Percentiles rank a stretch among this genome's conserved stretches.
Conservation (phyloP, 2,888 invertebrate species). For the Sminthurinus aureus region DNA sequence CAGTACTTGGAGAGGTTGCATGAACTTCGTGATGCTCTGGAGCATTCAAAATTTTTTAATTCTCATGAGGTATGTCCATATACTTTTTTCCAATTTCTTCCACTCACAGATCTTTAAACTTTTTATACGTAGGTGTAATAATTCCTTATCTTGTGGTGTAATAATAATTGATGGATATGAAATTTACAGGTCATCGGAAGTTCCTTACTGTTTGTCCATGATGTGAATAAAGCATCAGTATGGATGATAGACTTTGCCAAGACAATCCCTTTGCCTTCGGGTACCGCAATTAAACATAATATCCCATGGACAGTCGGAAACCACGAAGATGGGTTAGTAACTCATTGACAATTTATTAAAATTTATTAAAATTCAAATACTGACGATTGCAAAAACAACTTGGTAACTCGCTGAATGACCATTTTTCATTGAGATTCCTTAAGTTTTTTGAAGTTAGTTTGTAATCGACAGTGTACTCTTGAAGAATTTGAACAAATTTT, state of each 20-base stretch:
- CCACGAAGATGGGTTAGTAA: constrained; percentile 89
- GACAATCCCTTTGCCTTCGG: constrained; percentile 81
- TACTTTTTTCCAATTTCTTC: constrained; percentile 17
- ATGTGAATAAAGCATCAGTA: constrained; percentile 83
- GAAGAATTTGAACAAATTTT: no score
- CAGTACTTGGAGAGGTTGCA: constrained; percentile 74
- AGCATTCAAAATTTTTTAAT: constrained; percentile 87
- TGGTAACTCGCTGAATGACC: no score
- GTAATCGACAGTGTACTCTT: no score
- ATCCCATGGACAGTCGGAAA: constrained; percentile 89
- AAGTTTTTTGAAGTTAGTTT: no score
- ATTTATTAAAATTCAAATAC: no score
- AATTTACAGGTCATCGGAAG: constrained; percentile 85
- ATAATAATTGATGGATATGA: no score
- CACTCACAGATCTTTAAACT: background rate
- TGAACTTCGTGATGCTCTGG: constrained; percentile 81
- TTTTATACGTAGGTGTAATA: no score
- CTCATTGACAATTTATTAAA: no score
- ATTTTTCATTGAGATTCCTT: background rate
- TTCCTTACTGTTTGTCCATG: constrained; percentile 93
- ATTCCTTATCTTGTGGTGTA: no score
- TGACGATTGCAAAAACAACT: no score
- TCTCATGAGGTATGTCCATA: constrained; percentile 85
- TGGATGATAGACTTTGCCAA: constrained; percentile 99
- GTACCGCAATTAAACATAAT: constrained; percentile 78